Evolutionary conservation across 2,888 invertebrate species (phyloP), one percentile per base, ranked within the genome.

Genomic region (Coecobrya sp.): DNA sequence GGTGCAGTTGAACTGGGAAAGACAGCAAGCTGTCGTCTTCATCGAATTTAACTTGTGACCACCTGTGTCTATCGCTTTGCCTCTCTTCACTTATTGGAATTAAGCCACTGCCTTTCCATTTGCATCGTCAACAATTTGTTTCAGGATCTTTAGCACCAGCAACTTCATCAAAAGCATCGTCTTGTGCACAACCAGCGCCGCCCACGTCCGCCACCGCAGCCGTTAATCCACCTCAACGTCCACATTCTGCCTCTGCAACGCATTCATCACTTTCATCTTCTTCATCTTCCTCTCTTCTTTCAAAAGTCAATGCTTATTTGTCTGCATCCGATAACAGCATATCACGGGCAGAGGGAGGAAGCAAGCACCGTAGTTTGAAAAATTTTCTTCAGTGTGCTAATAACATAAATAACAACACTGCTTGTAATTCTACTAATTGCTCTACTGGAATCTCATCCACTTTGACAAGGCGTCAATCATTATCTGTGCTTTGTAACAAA

Each of bases 61-160:
- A 93, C 92, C 93, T 93, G 93, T 93, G 93, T 93, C 92, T 93
- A 49, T 93, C 92, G 92, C 91, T 93, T 92, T 92, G 92, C 92
- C 92, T 93, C 82, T 92, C 93, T 93, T 93, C 93, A 84, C 93
- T 93, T 89, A 91, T 93, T 91, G 93, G 93, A 92, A 91, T 91
- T 84, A 91, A 85, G 82, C 90, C 91, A 89, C 73, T 91, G 88
- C 88, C 92, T 73, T 93, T 89, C 89, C 92, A 92, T 84, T 93
- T 92, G 81, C 90, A 89, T 82, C 92, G 86, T 65, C 90, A 87
- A 49, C 93, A 91, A 82, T 91, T 91, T 65, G 82, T 89, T 86
- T 89, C 92, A 49, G 89, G 89, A 42, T 89, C 86, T 30, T 92
- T 89, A 68, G 90, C 93, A 89, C 86, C 81, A 16, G 5, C 89